phyloP scores from a whole-genome alignment of 2,888 invertebrate species.

The Ommatoiulus sabulosus region DNA sequence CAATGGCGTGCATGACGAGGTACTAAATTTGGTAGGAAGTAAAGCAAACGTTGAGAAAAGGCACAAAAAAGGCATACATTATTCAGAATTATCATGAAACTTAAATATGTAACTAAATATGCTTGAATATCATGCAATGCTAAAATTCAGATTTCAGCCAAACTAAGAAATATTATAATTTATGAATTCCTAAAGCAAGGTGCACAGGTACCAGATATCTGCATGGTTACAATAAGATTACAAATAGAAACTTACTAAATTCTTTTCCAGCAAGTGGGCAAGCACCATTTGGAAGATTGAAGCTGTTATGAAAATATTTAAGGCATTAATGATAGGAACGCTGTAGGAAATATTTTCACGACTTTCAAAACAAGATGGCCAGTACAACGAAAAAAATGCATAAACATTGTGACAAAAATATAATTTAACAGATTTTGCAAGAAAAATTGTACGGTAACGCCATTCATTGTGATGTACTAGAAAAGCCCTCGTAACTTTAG shows the following conservation, averaged over 20 bases:
- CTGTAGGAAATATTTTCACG: neutral
- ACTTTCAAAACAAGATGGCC: neutral
- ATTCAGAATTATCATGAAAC: too few species aligned
- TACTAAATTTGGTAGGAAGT: conserved; percentile 68
- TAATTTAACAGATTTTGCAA: too few species aligned
- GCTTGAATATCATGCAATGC: too few species aligned
- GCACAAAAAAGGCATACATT: too few species aligned
- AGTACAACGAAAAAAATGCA: neutral
- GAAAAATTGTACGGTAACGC: too few species aligned
- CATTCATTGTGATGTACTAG: too few species aligned
- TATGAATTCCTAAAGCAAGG: too few species aligned
- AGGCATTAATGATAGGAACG: neutral
- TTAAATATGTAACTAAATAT: too few species aligned
- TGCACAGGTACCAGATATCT: too few species aligned
- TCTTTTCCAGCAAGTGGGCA: conserved; percentile 80
- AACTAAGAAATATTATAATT: neutral
- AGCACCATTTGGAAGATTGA: conserved; percentile 71
- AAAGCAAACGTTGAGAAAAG: neutral
- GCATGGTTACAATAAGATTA: too few species aligned
- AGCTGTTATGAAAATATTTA: conserved; percentile 63
- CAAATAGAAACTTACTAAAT: conserved; percentile 73
- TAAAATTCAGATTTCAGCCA: neutral
- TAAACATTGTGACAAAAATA: neutral
- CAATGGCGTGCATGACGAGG: conserved; percentile 88
- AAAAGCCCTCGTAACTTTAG: too few species aligned